Conservation (phyloP, 2,888 invertebrate genomes). For the Netelia virgata region DNA sequence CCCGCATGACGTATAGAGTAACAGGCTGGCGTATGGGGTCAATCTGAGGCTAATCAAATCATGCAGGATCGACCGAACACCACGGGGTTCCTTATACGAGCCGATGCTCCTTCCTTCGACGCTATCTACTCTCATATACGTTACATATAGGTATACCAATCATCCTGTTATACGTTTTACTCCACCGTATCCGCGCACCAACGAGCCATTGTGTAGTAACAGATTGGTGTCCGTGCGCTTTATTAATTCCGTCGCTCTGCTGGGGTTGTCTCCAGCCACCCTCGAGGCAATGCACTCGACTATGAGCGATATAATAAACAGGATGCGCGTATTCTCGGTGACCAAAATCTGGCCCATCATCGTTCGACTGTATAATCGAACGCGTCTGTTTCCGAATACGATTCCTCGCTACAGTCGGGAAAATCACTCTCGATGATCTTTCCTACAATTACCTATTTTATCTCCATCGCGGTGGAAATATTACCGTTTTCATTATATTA, state of each 20-base stretch:
- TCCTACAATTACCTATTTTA: not conserved
- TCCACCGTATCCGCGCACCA: slow-evolving; percentile 58
- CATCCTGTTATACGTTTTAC: slow-evolving; percentile 71
- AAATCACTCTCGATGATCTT: slow-evolving; percentile 42
- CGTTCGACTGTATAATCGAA: slow-evolving; percentile 68
- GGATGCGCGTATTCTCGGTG: slow-evolving; percentile 67
- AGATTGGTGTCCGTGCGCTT: slow-evolving; percentile 82
- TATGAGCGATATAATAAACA: slow-evolving; percentile 33
- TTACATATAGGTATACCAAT: slow-evolving; percentile 63
- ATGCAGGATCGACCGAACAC: slow-evolving; percentile 79
- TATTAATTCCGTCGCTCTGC: slow-evolving; percentile 83
- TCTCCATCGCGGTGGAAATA: not conserved
- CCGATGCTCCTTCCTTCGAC: slow-evolving; percentile 70
- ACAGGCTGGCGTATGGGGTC: slow-evolving; percentile 80
- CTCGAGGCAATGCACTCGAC: slow-evolving; percentile 54
- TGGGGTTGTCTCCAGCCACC: slow-evolving; percentile 64
- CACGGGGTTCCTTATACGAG: slow-evolving; percentile 74
- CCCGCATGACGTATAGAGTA: slow-evolving; percentile 68
- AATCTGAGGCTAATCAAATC: slow-evolving; percentile 85
- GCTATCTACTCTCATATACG: slow-evolving; percentile 66
- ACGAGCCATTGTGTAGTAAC: slow-evolving; percentile 72
- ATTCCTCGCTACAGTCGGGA: slow-evolving; percentile 5
- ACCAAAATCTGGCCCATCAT: slow-evolving; percentile 69
- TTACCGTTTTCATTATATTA: slow-evolving; percentile 11
- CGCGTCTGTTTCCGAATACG: slow-evolving; percentile 36